Percentiles rank a stretch among this genome's conserved stretches.
Evolutionary conservation across 2,888 invertebrate species (phyloP).

Genomic region (Caradrina clavipalpis): DNA sequence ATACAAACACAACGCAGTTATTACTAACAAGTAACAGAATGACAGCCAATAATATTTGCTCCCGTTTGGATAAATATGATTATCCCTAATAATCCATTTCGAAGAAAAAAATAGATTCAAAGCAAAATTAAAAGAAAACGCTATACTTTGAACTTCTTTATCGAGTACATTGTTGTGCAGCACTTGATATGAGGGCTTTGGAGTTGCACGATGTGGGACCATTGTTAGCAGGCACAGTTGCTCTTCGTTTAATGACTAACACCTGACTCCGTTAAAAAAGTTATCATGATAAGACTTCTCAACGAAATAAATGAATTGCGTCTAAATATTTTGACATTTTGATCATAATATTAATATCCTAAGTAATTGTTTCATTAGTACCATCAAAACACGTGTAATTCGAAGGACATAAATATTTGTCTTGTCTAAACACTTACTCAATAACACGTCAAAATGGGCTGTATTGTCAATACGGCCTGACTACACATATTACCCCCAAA

Average conservation of each 20-base stretch:
- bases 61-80: conserved; percentile 35
- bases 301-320: not conserved
- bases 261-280: not conserved
- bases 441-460: no score
- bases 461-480: no score
- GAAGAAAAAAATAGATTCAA: conserved; percentile 13
- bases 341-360: not conserved
- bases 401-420: no score
- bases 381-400: not conserved
- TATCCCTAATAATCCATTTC: conserved; percentile 27
- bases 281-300: not conserved
- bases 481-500: no score
- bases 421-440: no score
- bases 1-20: not conserved
- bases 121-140: conserved; percentile 13
- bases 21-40: conserved; percentile 4
- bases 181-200: conserved; percentile 2
- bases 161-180: conserved; percentile 18
- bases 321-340: not conserved
- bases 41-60: conserved; percentile 5
- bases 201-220: not conserved
- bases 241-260: not conserved
- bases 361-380: not conserved
- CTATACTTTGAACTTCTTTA: conserved; percentile 10
- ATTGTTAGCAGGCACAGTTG: not conserved